Conservation (phyloP, 2,888 invertebrate genomes). For the Cryptocheilus praepositus region DNA sequence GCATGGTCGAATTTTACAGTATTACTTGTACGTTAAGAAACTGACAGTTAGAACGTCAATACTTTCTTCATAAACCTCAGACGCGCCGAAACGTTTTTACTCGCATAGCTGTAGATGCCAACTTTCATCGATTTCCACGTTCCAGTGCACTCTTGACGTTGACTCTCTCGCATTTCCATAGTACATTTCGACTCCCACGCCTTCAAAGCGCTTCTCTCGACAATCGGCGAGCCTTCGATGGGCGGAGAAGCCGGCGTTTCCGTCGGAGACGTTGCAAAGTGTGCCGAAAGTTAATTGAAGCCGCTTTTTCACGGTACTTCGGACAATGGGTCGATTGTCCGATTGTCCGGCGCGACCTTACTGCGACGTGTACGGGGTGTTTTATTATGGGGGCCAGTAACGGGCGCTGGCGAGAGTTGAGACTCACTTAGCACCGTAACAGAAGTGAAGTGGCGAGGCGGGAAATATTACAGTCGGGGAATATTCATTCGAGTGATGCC, state of each 20-base stretch:
- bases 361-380: constrained; percentile 63
- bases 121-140: too few species aligned
- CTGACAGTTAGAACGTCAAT: too few species aligned
- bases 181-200: constrained; percentile 49
- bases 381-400: constrained; percentile 69
- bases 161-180: constrained; percentile 30
- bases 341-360: constrained; percentile 30
- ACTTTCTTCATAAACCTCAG: too few species aligned
- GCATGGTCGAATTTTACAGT: too few species aligned
- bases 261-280: constrained; percentile 46
- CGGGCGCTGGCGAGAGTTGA: constrained; percentile 31
- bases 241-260: constrained; percentile 52
- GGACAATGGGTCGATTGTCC: constrained; percentile 67
- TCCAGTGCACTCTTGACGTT: too few species aligned
- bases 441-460: constrained; percentile 15
- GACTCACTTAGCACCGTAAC: constrained; percentile 40
- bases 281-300: constrained; percentile 72
- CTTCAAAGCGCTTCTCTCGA: constrained; percentile 50
- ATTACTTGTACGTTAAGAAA: too few species aligned
- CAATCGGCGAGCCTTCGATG: constrained; percentile 50
- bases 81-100: too few species aligned
- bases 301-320: constrained; percentile 61
- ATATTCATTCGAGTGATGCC: too few species aligned
- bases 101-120: too few species aligned
- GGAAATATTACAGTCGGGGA: too few species aligned